These are phyloP conservation scores for Synergus laeviventris DNA, from an alignment of 2,888 invertebrate species.

Conservation along the genomic window DNA sequence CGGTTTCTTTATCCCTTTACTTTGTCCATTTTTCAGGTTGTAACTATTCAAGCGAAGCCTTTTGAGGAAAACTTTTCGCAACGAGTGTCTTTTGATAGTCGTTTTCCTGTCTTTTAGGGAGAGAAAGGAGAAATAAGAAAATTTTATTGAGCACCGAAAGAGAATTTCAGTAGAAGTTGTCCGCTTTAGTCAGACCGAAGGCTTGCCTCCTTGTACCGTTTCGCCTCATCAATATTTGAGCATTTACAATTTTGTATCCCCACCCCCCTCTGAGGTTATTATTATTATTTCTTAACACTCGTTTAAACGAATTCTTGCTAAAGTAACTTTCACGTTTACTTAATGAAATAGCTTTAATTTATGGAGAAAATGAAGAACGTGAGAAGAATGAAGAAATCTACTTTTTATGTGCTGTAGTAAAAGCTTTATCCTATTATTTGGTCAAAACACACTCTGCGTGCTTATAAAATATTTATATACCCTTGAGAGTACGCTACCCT, in stretches of 20 bases:
- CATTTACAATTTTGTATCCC: no score
- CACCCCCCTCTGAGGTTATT: no score
- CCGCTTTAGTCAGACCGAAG: neutral
- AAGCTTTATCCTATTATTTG: neutral
- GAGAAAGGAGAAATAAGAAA: neutral
- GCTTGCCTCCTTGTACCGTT: no score
- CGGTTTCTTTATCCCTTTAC: neutral
- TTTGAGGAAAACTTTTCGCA: neutral
- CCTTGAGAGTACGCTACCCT: neutral
- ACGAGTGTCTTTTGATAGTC: constrained; percentile 2
- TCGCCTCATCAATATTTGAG: no score
- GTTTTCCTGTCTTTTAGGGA: neutral
- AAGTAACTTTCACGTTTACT: neutral
- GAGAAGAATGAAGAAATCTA: neutral
- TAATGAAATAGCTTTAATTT: neutral
- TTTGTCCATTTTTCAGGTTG: constrained; percentile 13
- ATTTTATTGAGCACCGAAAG: neutral
- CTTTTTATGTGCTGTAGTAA: neutral
- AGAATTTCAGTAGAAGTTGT: neutral
- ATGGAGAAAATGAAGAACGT: neutral
- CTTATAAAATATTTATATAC: neutral
- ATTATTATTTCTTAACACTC: no score
- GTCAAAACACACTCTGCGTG: neutral
- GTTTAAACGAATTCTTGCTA: no score
- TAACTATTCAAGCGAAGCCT: constrained; percentile 12